These are phyloP conservation scores for Phalangium opilio DNA, from an alignment of 2,888 invertebrate genomes.

Conservation along the genomic window DNA sequence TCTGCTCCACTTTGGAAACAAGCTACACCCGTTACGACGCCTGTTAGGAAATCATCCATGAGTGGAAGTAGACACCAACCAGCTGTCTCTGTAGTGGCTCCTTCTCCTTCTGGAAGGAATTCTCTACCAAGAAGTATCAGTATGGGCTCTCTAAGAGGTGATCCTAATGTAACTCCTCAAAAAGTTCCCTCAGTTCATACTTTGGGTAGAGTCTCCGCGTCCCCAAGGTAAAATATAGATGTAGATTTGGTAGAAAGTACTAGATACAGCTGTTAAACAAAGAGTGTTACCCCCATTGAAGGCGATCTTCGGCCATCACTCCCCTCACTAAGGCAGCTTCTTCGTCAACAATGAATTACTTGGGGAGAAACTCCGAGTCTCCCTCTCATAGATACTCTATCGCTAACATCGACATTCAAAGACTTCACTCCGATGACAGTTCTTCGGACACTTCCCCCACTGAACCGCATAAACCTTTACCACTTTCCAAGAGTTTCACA, in stretches of 20 bases:
- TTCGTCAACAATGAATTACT: constrained; percentile 3
- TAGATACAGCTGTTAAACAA: too few species aligned
- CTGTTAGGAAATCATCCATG: neutral
- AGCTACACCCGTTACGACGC: neutral
- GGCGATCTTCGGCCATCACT: constrained; percentile 4
- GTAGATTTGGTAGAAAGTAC: too few species aligned
- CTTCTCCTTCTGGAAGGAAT: neutral
- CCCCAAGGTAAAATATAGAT: constrained; percentile 5
- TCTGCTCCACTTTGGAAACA: constrained; percentile 16
- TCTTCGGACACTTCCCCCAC: constrained; percentile 21
- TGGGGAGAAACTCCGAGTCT: constrained; percentile 6
- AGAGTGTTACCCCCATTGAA: too few species aligned
- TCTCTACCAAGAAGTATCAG: constrained; percentile 19
- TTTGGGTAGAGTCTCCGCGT: constrained; percentile 9
- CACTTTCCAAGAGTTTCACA: neutral
- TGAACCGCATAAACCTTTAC: constrained; percentile 9
- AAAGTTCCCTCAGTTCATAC: constrained; percentile 14
- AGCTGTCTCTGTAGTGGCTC: neutral
- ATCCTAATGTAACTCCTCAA: constrained; percentile 9
- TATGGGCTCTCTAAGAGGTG: constrained; percentile 13
- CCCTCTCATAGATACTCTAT: constrained; percentile 9
- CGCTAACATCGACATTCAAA: constrained; percentile 6
- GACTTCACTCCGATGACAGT: constrained; percentile 13
- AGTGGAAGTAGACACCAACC: neutral
- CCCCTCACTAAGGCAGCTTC: constrained; percentile 9